Evolutionary conservation across 2,113 vertebrate genomes (phyloP), one percentile per base, ranked within the genome.

Genomic region (Apistogramma diplotaenia): DNA sequence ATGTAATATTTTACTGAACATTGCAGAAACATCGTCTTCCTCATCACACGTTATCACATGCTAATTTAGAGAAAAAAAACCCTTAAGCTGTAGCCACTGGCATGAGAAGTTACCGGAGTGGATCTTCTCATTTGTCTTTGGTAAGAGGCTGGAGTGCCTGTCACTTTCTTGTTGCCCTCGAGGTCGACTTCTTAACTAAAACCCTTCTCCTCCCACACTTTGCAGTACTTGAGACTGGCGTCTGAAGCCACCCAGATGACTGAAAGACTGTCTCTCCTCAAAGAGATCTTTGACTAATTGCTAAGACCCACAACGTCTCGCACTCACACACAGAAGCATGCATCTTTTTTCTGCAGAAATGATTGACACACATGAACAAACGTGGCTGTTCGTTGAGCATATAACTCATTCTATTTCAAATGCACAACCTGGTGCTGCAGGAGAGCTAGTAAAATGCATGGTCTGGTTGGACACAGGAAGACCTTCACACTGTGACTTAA

Each of bases 171-270:
- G 49, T 70, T 85, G 76, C 88, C 90, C 85, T 81, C 3, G 6
- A 84, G 86, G 79, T 84, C 89, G 83, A 91, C 77, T 65, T 82
- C 31, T 56, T 59, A 70, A 78, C 80, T 89, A 40, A 89, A 86
- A 74, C 73, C 72, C 15, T 56, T 60, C 67, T 84, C 70, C 85
- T 86, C 56, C 83, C 75, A 75, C 73, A 79, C 79, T 83, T 88
- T 83, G 75, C 75, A 78, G 59, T 87, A 81, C 86, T 91, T 87
- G 57, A 92, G 79, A 83, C 76, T 87, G 90, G 88, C 59, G 80
- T 88, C 89, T 92, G 89, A 92, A 90, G 77, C 79, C 85, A 88
- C 80, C 85, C 86, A 88, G 83, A 84, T 33, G 31, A 86, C 89
- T 90, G 58, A 74, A 92, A 85, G 65, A 71, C 88, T 75, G 86